Evolutionary conservation across 2,888 invertebrate species (phyloP), one percentile per base, ranked within the genome.

Genomic region (Acanthosoma haemorrhoidale): DNA sequence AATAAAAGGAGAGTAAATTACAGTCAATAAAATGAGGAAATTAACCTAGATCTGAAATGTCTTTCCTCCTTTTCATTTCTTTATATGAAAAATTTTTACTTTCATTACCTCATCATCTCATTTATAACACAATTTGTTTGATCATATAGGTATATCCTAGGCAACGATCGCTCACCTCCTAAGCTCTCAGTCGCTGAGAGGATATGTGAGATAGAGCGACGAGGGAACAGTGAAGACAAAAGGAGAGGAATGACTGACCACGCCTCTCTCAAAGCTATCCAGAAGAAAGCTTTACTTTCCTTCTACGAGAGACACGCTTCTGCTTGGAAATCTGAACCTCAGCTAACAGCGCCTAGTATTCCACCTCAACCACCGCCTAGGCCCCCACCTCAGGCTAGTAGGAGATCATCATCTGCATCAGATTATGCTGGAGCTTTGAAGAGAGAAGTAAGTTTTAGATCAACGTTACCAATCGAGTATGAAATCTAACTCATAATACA

Each of bases 271-370:
- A 92, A 91, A 79, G 89, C 89, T 13, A 88, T 90, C 72, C 92
- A 92, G 77, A 91, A 92, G 80, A 90, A 91, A 78, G 92, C 92
- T 0, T 82, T 92, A 6, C 82, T 91, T 71, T 89, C 89, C 1
- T 92, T 90, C 77, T 91, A 91, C 79, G 91, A 92, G 77, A 82
- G 90, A 59, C 90, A 90, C 76, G 85, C 86, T 64, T 79, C 74
- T 13, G 80, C 82, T 11, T 86, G 85, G 85, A 79, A 84, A 68
- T 85, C 86, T 0, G 86, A 86, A 75, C 86, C 86, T 0, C 84
- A 85, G 69, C 77, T 85, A 9, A 81, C 83, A 71, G 75, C 39
- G 69, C 75, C 29, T 75, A 77, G 25, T 75, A 76, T 66, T 74
- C 75, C 76, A 0, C 75, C 75, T 1, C 75, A 72, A 29, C 75